Evolutionary conservation across 2,113 vertebrate genomes (phyloP).

Genomic region (Numenius arquata): DNA sequence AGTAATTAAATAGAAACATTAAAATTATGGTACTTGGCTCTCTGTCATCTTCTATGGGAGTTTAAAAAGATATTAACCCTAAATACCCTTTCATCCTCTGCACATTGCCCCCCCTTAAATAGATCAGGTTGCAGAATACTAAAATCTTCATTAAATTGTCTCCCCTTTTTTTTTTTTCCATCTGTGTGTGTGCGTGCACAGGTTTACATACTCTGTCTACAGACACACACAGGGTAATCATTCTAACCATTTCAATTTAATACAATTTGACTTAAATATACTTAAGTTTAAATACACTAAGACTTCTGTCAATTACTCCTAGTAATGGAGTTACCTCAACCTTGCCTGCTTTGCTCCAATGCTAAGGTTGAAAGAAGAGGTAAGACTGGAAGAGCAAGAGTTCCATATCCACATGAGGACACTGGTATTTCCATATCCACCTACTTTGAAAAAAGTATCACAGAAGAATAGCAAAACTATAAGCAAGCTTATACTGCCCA

Average conservation of each 20-base stretch:
- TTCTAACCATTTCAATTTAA: background rate
- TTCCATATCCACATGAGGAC: background rate
- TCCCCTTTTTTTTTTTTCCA: background rate
- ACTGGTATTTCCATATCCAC: background rate
- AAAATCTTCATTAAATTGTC: background rate
- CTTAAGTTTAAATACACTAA: background rate
- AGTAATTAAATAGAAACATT: background rate
- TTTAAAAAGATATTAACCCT: background rate
- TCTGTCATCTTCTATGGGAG: background rate
- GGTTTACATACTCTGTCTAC: background rate
- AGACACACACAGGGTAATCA: background rate
- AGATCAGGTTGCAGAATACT: background rate
- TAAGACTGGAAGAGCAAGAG: background rate
- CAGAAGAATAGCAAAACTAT: background rate
- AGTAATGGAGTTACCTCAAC: background rate
- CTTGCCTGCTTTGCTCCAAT: background rate
- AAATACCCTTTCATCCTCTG: background rate
- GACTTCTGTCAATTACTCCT: background rate
- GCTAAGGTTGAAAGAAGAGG: background rate
- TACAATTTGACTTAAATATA: background rate
- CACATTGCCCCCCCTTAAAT: background rate
- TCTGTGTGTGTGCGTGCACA: background rate
- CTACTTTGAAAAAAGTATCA: background rate
- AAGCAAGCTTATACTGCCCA: background rate
- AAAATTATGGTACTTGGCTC: background rate